Conservation (phyloP, 1,140 invertebrate genomes). For the Saccostrea glomerata region DNA sequence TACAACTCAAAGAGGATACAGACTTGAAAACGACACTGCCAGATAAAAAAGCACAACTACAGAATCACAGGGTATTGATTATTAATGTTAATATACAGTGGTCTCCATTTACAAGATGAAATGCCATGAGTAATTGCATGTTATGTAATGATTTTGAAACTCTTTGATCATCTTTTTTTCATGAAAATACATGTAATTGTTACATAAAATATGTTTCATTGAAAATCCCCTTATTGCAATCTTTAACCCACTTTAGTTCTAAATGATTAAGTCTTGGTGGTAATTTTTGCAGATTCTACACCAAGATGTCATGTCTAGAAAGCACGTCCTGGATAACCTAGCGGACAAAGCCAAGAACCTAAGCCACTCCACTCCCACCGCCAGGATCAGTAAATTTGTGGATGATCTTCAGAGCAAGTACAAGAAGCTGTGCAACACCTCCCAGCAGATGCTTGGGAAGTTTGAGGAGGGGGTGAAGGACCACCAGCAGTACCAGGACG, state of each 20-base stretch:
- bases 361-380: conserved; percentile 82
- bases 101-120: background rate
- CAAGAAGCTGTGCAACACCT: conserved; percentile 91
- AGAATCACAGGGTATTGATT: conserved; percentile 90
- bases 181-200: too few relatives aligned
- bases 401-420: conserved; percentile 94
- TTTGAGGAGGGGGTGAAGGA: conserved; percentile 91
- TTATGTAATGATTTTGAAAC: background rate
- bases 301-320: conserved; percentile 96
- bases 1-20: conserved; percentile 93
- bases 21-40: conserved; percentile 94
- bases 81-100: background rate
- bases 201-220: too few relatives aligned
- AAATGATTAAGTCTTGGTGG: background rate
- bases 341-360: conserved; percentile 94
- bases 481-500: conserved; percentile 92
- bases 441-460: conserved; percentile 90
- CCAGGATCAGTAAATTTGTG: conserved; percentile 86
- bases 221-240: too few relatives aligned
- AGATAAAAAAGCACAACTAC: conserved; percentile 95
- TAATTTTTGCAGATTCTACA: conserved; percentile 85
- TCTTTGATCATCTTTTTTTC: too few relatives aligned
- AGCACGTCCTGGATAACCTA: conserved; percentile 91
- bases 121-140: background rate
- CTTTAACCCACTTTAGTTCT: too few relatives aligned